phyloP scores from a whole-genome alignment of 2,113 vertebrate genomes.

The Lophura nycthemera region DNA sequence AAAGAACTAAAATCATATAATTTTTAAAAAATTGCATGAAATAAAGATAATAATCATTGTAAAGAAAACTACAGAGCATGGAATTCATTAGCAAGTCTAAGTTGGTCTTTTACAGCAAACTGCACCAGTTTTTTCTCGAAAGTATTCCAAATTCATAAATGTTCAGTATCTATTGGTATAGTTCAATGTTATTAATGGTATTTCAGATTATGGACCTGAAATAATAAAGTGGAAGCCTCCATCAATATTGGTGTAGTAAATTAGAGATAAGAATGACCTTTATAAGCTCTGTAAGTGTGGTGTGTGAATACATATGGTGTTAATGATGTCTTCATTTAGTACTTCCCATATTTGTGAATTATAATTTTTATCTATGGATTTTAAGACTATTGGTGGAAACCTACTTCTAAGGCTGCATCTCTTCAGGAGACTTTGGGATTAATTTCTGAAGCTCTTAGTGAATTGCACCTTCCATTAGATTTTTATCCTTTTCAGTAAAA shows the following conservation, averaged over 20 bases:
- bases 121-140: not conserved
- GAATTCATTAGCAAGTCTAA: not conserved
- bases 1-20: not conserved
- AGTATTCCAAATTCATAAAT: not conserved
- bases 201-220: conserved; percentile 6
- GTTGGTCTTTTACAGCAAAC: not conserved
- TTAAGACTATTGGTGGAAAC: not conserved
- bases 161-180: not conserved
- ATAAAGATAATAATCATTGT: not conserved
- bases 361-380: not conserved
- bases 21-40: not conserved
- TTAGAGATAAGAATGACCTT: not conserved
- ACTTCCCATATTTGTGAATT: not conserved
- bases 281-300: not conserved
- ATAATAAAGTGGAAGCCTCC: not conserved
- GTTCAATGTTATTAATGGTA: not conserved
- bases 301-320: not conserved
- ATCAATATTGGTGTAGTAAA: not conserved
- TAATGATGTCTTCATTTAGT: not conserved
- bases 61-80: not conserved
- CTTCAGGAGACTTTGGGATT: not conserved
- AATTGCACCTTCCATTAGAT: not conserved
- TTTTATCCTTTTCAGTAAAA: conserved; percentile 6
- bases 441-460: not conserved
- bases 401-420: not conserved